Evolutionary conservation across 2,888 invertebrate species (phyloP).

Genomic region (Philonicus albiceps): DNA sequence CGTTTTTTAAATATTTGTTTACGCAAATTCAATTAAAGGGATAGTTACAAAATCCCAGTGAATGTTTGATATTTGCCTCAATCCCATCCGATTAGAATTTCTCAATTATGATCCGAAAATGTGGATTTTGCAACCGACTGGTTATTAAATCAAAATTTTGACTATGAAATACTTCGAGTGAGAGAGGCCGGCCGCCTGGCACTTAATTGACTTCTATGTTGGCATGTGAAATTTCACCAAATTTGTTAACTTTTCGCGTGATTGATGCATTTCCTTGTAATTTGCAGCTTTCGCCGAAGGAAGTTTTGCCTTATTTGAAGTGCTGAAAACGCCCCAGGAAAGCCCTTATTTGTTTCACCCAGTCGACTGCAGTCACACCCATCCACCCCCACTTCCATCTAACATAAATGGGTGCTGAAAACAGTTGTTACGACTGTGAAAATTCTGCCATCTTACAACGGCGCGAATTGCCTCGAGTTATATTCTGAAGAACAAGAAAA

Average conservation of each 20-base stretch:
- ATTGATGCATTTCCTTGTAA: conserved; percentile 8
- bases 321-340: background rate
- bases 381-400: background rate
- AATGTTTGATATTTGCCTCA: too few relatives aligned
- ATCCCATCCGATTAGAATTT: background rate
- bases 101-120: background rate
- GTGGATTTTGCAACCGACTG: background rate
- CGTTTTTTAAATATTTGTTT: too few relatives aligned
- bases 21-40: too few relatives aligned
- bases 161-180: background rate
- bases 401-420: background rate
- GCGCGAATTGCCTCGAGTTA: background rate
- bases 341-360: background rate
- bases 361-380: background rate
- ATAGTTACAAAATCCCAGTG: too few relatives aligned
- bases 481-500: background rate
- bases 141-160: conserved; percentile 27
- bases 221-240: background rate
- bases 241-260: conserved; percentile 9
- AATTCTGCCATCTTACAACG: background rate
- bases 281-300: background rate
- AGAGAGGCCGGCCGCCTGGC: background rate
- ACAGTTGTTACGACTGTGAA: background rate
- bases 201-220: background rate
- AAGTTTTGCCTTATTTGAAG: background rate